Conservation (phyloP, 2,797 vertebrate genomes). For the Vespertilio murinus region DNA sequence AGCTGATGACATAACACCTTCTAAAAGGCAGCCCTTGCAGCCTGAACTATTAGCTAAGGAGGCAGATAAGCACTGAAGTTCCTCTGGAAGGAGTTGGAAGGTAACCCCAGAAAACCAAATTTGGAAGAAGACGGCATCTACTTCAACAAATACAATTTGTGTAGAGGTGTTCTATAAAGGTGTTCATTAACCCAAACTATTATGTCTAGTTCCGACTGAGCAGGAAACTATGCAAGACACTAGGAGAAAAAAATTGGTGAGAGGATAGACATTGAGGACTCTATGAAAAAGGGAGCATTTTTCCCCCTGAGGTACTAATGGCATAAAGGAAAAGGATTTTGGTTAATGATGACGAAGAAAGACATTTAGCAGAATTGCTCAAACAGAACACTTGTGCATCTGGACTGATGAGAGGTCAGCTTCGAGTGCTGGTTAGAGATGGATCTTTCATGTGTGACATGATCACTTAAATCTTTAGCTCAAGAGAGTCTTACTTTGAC, state of each 20-base stretch:
- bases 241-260: neutral
- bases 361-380: neutral
- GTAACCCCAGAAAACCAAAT: neutral
- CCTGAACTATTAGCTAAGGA: neutral
- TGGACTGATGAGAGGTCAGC: conserved; percentile 9
- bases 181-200: neutral
- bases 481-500: neutral
- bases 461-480: conserved; percentile 24
- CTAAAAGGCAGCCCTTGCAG: neutral
- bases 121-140: neutral
- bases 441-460: neutral
- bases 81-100: neutral
- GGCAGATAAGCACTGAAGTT: neutral
- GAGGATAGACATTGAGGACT: neutral
- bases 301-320: neutral
- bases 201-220: neutral
- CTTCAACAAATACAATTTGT: neutral
- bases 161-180: neutral
- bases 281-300: neutral
- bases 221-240: neutral
- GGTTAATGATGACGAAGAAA: conserved; percentile 34
- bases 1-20: neutral
- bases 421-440: neutral
- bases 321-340: neutral
- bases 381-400: neutral